phyloP scores from a whole-genome alignment of 1,140 invertebrate genomes.

The Drosophila bipectinata region DNA sequence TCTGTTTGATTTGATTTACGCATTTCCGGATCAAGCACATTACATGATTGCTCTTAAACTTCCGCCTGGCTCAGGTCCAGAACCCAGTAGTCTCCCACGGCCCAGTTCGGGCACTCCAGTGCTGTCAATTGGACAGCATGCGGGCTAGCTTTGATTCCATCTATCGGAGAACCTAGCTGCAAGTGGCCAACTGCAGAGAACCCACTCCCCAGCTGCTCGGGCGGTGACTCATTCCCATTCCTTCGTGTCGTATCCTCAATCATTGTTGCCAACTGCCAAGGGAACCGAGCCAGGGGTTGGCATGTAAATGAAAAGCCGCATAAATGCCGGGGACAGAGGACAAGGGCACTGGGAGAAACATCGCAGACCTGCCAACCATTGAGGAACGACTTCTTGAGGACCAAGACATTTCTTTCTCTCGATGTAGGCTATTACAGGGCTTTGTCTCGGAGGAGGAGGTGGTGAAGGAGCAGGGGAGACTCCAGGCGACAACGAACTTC shows the following conservation, averaged over 20 bases:
- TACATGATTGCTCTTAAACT: conserved; percentile 66
- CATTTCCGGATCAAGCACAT: conserved; percentile 68
- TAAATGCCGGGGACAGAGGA: conserved; percentile 62
- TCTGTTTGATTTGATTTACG: conserved; percentile 68
- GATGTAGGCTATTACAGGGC: conserved; percentile 20
- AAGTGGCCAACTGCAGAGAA: conserved; percentile 17
- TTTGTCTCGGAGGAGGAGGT: not conserved
- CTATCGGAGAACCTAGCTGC: conserved; percentile 26
- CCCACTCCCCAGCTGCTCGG: conserved; percentile 8
- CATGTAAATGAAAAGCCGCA: conserved; percentile 80
- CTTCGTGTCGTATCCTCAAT: conserved; percentile 12
- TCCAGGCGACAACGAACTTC: conserved; percentile 44
- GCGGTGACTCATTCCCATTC: conserved; percentile 36
- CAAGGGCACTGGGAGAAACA: conserved; percentile 42
- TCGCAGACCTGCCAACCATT: not conserved
- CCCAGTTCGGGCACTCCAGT: conserved; percentile 48
- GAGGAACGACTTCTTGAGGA: not conserved
- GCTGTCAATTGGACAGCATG: conserved; percentile 46
- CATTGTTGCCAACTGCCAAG: conserved; percentile 26
- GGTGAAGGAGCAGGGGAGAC: conserved; percentile 11
- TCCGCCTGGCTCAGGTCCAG: conserved; percentile 50
- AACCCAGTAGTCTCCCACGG: conserved; percentile 33
- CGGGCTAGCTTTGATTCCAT: conserved; percentile 27
- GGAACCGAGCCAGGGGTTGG: conserved; percentile 73
- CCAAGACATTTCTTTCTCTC: conserved; percentile 4